Percentiles rank a stretch among this genome's conserved stretches.
These are phyloP conservation scores for Calypte anna DNA, from an alignment of 2,113 vertebrate species.

Conservation along the genomic window DNA sequence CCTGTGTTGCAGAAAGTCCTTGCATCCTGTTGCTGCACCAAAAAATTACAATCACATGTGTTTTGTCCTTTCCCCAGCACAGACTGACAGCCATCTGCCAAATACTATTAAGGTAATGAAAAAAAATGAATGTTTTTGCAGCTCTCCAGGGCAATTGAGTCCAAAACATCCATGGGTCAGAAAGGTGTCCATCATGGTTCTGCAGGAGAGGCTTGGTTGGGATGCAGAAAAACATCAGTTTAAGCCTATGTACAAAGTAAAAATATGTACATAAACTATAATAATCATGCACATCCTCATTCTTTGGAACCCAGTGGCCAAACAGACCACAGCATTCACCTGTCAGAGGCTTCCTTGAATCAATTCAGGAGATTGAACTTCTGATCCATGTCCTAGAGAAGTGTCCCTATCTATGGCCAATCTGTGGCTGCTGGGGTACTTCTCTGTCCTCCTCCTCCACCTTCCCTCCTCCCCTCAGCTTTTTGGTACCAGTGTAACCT, in stretches of 20 bases:
- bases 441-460: not conserved
- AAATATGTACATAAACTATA: not conserved
- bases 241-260: not conserved
- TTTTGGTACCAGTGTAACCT: not conserved
- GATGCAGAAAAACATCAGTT: not conserved
- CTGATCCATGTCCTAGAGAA: not conserved
- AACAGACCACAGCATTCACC: not conserved
- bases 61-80: constrained; percentile 34
- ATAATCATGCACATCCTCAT: fast-evolving
- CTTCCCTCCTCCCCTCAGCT: not conserved
- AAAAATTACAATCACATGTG: not conserved
- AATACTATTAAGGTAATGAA: constrained; percentile 8
- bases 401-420: not conserved
- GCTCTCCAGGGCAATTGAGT: not conserved
- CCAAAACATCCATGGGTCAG: not conserved
- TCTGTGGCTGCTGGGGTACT: fast-evolving
- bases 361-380: not conserved
- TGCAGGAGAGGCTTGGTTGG: not conserved
- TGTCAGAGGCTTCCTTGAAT: not conserved
- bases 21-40: not conserved
- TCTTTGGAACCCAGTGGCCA: not conserved
- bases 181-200: not conserved
- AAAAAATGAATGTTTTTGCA: not conserved
- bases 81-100: not conserved
- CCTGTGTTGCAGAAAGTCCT: not conserved